Evolutionary conservation across 2,888 invertebrate genomes (phyloP), one percentile per base, ranked within the genome.

Genomic region (Schizotus pectinicornis): DNA sequence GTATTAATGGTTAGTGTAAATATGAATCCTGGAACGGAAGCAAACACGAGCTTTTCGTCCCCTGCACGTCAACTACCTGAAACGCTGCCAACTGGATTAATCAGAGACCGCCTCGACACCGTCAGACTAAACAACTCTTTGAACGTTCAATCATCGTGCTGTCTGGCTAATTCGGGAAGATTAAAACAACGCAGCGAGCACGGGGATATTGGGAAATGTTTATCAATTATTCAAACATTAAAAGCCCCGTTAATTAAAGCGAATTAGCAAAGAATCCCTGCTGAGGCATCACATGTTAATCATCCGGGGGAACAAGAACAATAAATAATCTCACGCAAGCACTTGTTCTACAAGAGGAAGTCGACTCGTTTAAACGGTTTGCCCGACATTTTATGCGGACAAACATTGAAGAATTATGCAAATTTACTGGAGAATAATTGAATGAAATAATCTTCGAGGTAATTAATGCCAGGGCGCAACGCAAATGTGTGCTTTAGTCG

Each of bases 1-100:
- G 9, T 47, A 54, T 54, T 54, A 54, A 48, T 45, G 39, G 36
- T 41, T 41, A 47, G 48, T 47, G 54, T 48, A 54, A 54, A 54
- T 48, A 54, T 47, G 41, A 54, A 45, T 53, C 45, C 33, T 36
- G 35, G 22, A 37, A 9, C 41, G 22, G 34, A 47, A n/a, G 48
- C 41, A 48, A 54, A 54, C 48, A 48, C 36, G 3, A 35, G n/a
- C 36, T 11, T 35, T 35, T 35, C n/a, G 39, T 34, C 33, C 30
- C 9, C 34, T 49, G 9, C 39, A 7, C 47, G 22, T 35, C 35
- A 22, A 47, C 46, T 30, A 46, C 53, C 37, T 39, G 46, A 38
- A 43, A 30, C 38, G 12, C 31, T 7, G 43, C 33, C 39, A 14
- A 38, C 7, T 22, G 38, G 47, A 11, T 11, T 31, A 42, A 43